These are phyloP conservation scores for Lynx canadensis DNA, from an alignment of 2,113 vertebrate genomes.

Conservation along the genomic window DNA sequence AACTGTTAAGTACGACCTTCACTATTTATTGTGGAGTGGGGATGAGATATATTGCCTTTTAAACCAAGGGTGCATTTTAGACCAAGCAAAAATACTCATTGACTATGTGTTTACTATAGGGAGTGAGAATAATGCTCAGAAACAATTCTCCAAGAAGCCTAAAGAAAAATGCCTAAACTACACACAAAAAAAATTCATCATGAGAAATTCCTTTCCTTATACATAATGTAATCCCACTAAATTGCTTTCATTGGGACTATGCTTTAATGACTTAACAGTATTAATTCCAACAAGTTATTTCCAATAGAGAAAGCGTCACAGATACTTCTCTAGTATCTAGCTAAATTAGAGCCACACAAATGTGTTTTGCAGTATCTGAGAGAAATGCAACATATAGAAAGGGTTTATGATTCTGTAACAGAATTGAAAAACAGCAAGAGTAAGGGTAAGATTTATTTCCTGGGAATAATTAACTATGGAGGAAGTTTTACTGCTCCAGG, in stretches of 20 bases:
- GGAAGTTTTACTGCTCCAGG: neutral
- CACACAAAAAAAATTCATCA: neutral
- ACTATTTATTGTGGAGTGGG: neutral
- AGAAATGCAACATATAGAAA: neutral
- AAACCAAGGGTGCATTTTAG: neutral
- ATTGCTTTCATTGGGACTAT: neutral
- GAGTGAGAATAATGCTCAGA: conserved; percentile 2
- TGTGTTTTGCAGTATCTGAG: neutral
- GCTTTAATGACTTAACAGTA: conserved; percentile 21
- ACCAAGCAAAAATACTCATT: neutral
- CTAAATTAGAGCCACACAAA: neutral
- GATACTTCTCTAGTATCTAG: neutral
- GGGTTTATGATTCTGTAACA: neutral
- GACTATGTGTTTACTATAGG: neutral
- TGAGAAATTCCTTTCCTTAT: conserved; percentile 9
- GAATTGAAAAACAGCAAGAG: neutral
- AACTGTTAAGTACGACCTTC: neutral
- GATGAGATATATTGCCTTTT: neutral
- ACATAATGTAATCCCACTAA: conserved; percentile 29
- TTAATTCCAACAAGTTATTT: conserved; percentile 23
- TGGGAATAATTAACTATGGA: neutral
- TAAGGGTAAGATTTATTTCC: neutral
- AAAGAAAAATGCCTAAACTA: neutral
- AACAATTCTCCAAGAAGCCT: neutral
- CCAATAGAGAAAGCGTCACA: neutral